These are phyloP conservation scores for Oceanodroma leucorhoa DNA, from an alignment of 2,797 vertebrate genomes.

Conservation along the genomic window DNA sequence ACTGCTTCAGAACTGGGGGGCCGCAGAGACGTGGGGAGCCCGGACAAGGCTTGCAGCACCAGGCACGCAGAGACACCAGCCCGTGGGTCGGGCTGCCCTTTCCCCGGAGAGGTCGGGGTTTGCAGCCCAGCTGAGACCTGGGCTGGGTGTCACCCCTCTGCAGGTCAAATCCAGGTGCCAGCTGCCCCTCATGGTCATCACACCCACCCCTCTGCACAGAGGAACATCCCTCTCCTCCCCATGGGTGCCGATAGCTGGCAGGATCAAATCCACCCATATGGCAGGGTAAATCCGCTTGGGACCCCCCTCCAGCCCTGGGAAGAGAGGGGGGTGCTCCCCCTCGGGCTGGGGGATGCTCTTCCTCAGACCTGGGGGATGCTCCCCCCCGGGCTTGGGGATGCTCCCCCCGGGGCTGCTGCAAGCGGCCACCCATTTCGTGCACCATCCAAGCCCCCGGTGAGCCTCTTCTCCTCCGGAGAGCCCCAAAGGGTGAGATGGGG, in stretches of 20 bases:
- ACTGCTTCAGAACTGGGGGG: background rate
- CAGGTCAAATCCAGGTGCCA: background rate
- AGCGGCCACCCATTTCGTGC: background rate
- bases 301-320: background rate
- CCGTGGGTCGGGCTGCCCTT: background rate
- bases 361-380: too few relatives aligned
- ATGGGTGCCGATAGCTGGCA: fast-evolving
- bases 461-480: background rate
- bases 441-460: fast-evolving
- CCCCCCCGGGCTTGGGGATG: too few relatives aligned
- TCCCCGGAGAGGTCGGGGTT: background rate
- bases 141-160: background rate
- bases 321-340: too few relatives aligned
- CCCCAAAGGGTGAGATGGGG: fast-evolving
- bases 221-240: background rate
- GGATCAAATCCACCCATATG: fast-evolving
- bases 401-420: background rate
- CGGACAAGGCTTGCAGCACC: background rate
- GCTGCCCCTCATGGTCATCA: fast-evolving
- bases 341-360: too few relatives aligned
- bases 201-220: fast-evolving
- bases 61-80: background rate
- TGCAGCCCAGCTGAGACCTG: background rate
- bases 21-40: background rate
- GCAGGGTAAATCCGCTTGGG: background rate